Evolutionary conservation across 2,888 invertebrate species (phyloP).

Genomic region (Gibbula magus): DNA sequence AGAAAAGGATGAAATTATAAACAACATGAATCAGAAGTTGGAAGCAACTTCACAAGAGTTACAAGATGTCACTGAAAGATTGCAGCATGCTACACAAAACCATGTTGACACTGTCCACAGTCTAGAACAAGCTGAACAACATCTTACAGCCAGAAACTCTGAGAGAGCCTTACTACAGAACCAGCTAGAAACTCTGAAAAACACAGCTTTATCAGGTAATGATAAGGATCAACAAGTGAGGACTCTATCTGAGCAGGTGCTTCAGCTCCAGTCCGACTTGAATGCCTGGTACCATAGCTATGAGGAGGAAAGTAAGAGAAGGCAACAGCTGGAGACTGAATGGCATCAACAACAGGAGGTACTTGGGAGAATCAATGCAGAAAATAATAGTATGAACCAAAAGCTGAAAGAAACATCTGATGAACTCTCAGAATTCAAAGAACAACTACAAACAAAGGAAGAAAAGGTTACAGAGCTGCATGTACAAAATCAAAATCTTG

Average conservation of each 20-base stretch:
- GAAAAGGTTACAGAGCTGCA: neutral
- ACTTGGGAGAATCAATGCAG: neutral
- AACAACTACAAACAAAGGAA: neutral
- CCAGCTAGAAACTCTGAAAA: neutral
- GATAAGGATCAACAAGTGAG: neutral
- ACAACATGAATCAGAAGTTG: neutral
- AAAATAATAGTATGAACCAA: neutral
- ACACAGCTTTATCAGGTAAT: neutral
- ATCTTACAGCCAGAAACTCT: neutral
- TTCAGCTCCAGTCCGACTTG: slow-evolving; percentile 2
- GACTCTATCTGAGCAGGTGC: neutral
- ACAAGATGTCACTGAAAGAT: neutral
- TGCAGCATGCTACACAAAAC: neutral
- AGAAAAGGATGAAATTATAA: neutral
- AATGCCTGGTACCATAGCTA: neutral
- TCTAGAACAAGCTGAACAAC: neutral
- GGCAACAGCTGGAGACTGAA: neutral
- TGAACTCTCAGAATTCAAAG: neutral
- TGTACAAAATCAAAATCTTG: neutral
- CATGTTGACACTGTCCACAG: neutral
- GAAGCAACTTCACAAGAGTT: neutral
- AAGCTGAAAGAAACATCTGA: neutral
- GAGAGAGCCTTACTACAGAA: neutral
- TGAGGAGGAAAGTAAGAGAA: neutral
- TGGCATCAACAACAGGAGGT: slow-evolving; percentile 1